These are phyloP conservation scores for Callionymus lyra DNA, from an alignment of 2,113 vertebrate genomes.

Conservation along the genomic window DNA sequence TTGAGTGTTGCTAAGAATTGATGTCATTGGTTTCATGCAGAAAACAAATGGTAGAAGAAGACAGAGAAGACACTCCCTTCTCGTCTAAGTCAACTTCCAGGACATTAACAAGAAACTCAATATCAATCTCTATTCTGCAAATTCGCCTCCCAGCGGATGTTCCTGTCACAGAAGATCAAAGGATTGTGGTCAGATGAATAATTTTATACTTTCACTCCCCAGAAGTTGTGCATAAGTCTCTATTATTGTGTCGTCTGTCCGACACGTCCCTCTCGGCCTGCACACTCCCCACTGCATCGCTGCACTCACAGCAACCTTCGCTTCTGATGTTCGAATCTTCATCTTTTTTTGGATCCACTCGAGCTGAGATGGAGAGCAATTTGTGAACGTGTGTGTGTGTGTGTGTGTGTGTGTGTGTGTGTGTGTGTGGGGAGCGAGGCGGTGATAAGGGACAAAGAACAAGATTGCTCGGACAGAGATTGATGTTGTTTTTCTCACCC, in stretches of 20 bases:
- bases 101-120: conserved; percentile 45
- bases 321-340: conserved; percentile 34
- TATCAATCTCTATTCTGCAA: conserved; percentile 32
- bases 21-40: too few species aligned
- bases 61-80: conserved; percentile 70
- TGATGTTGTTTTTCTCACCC: conserved; percentile 61
- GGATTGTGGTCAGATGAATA: conserved; percentile 37
- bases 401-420: conserved; percentile 12
- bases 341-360: conserved; percentile 23
- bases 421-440: conserved; percentile 41
- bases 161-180: conserved; percentile 55
- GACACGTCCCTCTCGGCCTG: conserved; percentile 30
- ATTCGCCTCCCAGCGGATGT: conserved; percentile 48
- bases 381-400: conserved; percentile 19
- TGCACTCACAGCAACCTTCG: conserved; percentile 49
- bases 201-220: conserved; percentile 43
- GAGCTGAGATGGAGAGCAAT: conserved; percentile 31
- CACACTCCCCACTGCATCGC: conserved; percentile 27
- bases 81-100: conserved; percentile 64
- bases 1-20: too few species aligned
- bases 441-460: conserved; percentile 60
- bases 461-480: conserved; percentile 48
- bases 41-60: too few species aligned
- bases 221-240: conserved; percentile 57
- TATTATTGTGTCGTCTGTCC: conserved; percentile 49